Evolutionary conservation across 2,888 invertebrate genomes (phyloP).

Genomic region (Sicus ferrugineus): DNA sequence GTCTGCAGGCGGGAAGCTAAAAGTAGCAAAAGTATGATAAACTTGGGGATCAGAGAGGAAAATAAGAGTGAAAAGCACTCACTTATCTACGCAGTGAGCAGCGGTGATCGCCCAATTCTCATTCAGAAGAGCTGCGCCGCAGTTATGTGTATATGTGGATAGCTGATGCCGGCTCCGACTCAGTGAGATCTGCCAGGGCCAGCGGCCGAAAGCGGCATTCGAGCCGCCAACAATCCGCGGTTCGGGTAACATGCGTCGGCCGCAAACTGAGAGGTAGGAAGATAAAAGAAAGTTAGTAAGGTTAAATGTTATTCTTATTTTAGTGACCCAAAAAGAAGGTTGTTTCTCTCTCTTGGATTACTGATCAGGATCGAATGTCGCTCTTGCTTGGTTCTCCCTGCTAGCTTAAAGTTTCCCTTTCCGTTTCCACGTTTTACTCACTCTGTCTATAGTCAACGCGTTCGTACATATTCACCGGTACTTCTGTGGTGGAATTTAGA

Average conservation of each 20-base stretch:
- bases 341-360: too few relatives aligned
- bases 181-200: slow-evolving; percentile 96
- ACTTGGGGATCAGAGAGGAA: neutral
- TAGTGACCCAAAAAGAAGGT: too few relatives aligned
- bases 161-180: slow-evolving; percentile 90
- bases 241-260: slow-evolving; percentile 83
- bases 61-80: slow-evolving; percentile 64
- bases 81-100: slow-evolving; percentile 95
- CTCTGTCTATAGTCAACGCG: slow-evolving; percentile 64
- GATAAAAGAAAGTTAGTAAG: neutral
- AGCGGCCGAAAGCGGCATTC: slow-evolving; percentile 86
- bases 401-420: too few relatives aligned
- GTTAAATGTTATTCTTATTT: neutral
- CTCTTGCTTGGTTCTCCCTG: too few relatives aligned
- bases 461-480: slow-evolving; percentile 56
- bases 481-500: slow-evolving; percentile 49
- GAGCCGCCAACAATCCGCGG: slow-evolving; percentile 89
- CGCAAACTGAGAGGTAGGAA: slow-evolving; percentile 75
- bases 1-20: slow-evolving; percentile 90
- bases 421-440: slow-evolving; percentile 42
- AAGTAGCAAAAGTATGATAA: slow-evolving; percentile 46
- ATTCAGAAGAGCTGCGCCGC: slow-evolving; percentile 89
- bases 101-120: slow-evolving; percentile 97
- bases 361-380: too few relatives aligned
- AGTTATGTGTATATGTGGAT: slow-evolving; percentile 92